Conservation (phyloP, 2,797 vertebrate species). For the Tarsius wallacei region DNA sequence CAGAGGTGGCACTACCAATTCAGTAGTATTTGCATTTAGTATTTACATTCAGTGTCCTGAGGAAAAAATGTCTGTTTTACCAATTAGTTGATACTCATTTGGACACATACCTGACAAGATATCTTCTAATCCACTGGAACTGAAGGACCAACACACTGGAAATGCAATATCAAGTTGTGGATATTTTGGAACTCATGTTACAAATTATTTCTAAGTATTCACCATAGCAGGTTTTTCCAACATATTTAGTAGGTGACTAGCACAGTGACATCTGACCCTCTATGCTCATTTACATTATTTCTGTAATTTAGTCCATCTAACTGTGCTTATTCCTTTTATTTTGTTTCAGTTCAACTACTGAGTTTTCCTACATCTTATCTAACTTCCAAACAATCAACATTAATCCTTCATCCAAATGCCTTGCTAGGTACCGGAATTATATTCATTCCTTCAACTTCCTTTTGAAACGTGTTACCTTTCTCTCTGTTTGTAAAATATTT, state of each 20-base stretch:
- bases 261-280: constrained; percentile 26
- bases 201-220: constrained; percentile 64
- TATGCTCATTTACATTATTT: constrained; percentile 53
- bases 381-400: constrained; percentile 55
- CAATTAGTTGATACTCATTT: constrained; percentile 74
- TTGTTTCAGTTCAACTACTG: constrained; percentile 58
- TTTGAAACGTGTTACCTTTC: constrained; percentile 72
- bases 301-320: constrained; percentile 69
- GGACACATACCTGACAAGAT: constrained; percentile 52
- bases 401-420: constrained; percentile 61
- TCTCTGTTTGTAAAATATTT: constrained; percentile 69
- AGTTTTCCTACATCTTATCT: constrained; percentile 56
- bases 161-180: constrained; percentile 35
- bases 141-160: constrained; percentile 13
- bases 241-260: constrained; percentile 36
- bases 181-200: constrained; percentile 47
- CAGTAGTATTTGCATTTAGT: constrained; percentile 16
- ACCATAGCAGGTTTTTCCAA: constrained; percentile 23
- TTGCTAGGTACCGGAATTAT: constrained; percentile 25
- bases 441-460: constrained; percentile 53
- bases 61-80: constrained; percentile 64
- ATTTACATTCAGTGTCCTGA: constrained; percentile 52
- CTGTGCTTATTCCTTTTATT: constrained; percentile 59
- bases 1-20: background rate
- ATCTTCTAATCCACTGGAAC: constrained; percentile 57